phyloP scores from a whole-genome alignment of 2,888 invertebrate genomes.

The Ectemnius continuus region DNA sequence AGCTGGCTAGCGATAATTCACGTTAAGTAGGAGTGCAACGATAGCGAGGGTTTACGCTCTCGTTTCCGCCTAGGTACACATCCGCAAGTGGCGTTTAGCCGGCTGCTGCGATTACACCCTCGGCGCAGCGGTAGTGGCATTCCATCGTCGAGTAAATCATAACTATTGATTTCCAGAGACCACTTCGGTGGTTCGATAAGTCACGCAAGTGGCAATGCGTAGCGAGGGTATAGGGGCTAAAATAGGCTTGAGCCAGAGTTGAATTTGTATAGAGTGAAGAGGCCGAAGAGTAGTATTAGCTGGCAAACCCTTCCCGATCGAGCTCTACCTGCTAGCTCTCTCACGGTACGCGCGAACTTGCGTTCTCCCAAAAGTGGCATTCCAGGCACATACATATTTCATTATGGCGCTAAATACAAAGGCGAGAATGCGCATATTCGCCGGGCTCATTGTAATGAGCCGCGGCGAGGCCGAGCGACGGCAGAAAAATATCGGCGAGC shows the following conservation, averaged over 20 bases:
- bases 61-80: conserved; percentile 46
- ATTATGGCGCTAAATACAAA: conserved; percentile 4
- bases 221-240: too few species aligned
- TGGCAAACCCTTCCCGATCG: too few species aligned
- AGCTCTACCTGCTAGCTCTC: conserved; percentile 18
- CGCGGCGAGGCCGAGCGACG: conserved; percentile 9
- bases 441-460: conserved; percentile 13
- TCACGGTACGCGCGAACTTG: conserved; percentile 14
- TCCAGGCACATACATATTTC: conserved; percentile 21
- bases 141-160: conserved; percentile 15
- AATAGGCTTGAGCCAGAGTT: too few species aligned
- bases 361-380: conserved; percentile 18
- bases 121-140: conserved; percentile 6
- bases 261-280: too few species aligned
- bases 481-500: conserved; percentile 16
- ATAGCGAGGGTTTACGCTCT: conserved; percentile 29
- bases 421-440: conserved; percentile 18
- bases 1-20: conserved; percentile 49
- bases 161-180: not conserved
- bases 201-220: not conserved
- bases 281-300: too few species aligned
- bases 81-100: conserved; percentile 31
- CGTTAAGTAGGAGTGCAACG: conserved; percentile 48
- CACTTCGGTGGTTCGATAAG: not conserved
- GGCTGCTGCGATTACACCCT: conserved; percentile 5